Evolutionary conservation across 2,888 invertebrate genomes (phyloP), one percentile per base, ranked within the genome.

Genomic region (Timandra comae): DNA sequence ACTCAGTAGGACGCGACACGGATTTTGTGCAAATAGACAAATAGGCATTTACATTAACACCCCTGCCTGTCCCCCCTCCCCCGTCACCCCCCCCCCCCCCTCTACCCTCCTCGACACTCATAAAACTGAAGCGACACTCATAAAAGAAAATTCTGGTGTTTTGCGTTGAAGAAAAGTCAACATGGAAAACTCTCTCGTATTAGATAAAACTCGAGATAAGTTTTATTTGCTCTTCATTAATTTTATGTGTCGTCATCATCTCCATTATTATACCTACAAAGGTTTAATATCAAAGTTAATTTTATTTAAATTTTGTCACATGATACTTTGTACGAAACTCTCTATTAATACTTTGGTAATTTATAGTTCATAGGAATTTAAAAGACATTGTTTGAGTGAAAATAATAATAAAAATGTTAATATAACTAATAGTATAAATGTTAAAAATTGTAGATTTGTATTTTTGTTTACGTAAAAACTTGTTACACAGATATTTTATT

Each of bases 11-110:
- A 80, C 75, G 69, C 77, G 82, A 84, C 82, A 82, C 79, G 74
- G 80, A 82, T 80, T 81, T 81, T 72, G 61, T 64, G 68, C 66
- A 80, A 81, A 84, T 74, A 80, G 64, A 68, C 74, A 77, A 79
- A 81, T 77, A 80, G 72, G 67, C 75, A 75, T 78, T 77, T 74
- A 76, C 75, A 76, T 79, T 78, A 77, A 65, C 79, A 75, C 71
- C 64, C 64, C 47, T 46, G 38, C 39, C 53, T 40, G 42, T 49
- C 55, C 53, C 45, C 43, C 34, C 41, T 16, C 44, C 41, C 30
- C 31, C 40, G 33, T n/a, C 47, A 29, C 20, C 16, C 16, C 16
- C 16, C n/a, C n/a, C 28, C 29, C 41, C 39, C 38, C 40, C 41
- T 39, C 44, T 43, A 41, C 42, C 33, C 36, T 43, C 43, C 46